Evolutionary conservation across 2,113 vertebrate species (phyloP), one percentile per base, ranked within the genome.

Genomic region (Hymenochirus boettgeri): DNA sequence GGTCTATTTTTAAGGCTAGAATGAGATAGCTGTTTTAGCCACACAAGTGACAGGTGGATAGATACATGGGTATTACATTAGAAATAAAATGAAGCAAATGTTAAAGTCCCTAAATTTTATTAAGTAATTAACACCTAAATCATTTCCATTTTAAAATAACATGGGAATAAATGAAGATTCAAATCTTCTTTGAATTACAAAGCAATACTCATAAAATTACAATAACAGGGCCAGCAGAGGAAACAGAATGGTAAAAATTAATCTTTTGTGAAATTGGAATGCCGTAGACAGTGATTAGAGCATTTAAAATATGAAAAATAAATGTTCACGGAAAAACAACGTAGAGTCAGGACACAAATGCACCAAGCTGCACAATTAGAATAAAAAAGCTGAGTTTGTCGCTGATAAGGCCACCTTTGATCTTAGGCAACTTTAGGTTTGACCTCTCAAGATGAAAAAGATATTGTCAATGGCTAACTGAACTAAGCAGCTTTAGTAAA

Each of bases 261-360:
- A 64, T 64, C 62, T 64, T 46, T 64, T 56, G 52, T 64, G 62
- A 64, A 64, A 64, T 64, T 64, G 62, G 62, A 64, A 56, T 64
- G 17, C 62, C 46, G 62, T 64, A 64, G 62, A 64, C 26, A 56
- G 62, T 64, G 62, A 64, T 64, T 55, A 64, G 51, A 64, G 56
- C 62, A 15, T 64, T 55, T 64, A 56, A 56, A 64, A 64, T 64
- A 64, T 55, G 42, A 51, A 64, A 52, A 56, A 55, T 64, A 64
- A 64, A 47, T 18, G 54, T 55, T 18, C 12, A 21, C 8, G 10
- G 42, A 46, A 55, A 22, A 17, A 31, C 15, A 56, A n/a, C n/a
- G n/a, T 64, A 64, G 22, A 31, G 35, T 33, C 51, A 62, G 33
- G 47, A 42, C 37, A 46, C 25, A 55, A 55, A 52, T 24, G 25